Evolutionary conservation across 1,140 invertebrate species (phyloP).

Genomic region (Drosophila ficusphila): DNA sequence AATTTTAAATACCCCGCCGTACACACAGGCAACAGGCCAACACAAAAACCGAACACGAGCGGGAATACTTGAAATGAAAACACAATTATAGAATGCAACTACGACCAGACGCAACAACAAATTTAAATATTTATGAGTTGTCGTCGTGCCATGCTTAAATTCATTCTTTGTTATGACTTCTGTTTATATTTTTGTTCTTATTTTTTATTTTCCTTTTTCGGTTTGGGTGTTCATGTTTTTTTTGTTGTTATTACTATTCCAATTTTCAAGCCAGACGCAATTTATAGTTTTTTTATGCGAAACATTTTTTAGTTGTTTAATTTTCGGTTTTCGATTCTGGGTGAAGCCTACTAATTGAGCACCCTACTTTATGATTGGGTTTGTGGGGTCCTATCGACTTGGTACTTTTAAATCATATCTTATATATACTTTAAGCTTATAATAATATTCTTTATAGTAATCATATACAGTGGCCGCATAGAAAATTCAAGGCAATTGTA

Average conservation of each 20-base stretch:
- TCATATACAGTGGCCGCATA: too few species aligned
- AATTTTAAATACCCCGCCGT: conserved; percentile 26
- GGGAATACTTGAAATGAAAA: conserved; percentile 40
- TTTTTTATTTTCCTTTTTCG: conserved; percentile 29
- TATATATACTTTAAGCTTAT: too few species aligned
- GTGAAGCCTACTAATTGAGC: conserved; percentile 5
- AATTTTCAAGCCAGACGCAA: conserved; percentile 49
- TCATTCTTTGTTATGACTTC: conserved; percentile 37
- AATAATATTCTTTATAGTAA: too few species aligned
- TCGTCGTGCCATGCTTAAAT: conserved; percentile 50
- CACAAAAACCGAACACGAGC: background rate
- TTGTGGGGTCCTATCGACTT: background rate
- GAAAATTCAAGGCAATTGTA: background rate
- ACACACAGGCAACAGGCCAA: too few species aligned
- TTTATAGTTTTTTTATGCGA: conserved; percentile 48
- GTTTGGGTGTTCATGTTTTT: conserved; percentile 23
- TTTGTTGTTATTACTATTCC: conserved; percentile 52
- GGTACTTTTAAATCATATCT: background rate
- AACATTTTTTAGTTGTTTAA: conserved; percentile 21
- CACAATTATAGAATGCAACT: conserved; percentile 56
- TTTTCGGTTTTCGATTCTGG: conserved; percentile 22
- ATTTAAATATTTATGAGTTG: conserved; percentile 74
- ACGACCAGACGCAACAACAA: conserved; percentile 47
- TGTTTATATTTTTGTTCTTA: conserved; percentile 7
- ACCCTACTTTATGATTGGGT: background rate